These are phyloP conservation scores for Tachyglossus aculeatus DNA, from an alignment of 2,797 vertebrate species.

Conservation along the genomic window DNA sequence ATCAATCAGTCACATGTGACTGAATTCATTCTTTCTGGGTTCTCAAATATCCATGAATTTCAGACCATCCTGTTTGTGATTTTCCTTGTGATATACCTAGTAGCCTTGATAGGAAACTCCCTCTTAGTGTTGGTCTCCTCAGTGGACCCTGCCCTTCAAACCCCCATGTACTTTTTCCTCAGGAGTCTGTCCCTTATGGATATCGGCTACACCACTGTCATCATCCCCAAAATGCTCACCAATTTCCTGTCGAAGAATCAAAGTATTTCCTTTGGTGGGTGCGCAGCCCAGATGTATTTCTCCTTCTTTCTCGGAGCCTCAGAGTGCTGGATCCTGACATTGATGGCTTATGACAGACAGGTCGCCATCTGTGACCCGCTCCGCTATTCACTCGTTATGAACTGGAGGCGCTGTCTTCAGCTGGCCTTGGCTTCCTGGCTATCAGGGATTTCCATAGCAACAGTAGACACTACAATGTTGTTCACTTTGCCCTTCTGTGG, in stretches of 20 bases:
- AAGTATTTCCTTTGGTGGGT: slow-evolving; percentile 21
- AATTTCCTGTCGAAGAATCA: neutral
- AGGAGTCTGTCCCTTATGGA: slow-evolving; percentile 39
- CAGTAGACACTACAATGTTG: slow-evolving; percentile 24
- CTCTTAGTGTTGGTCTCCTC: neutral
- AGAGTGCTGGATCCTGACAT: slow-evolving; percentile 41
- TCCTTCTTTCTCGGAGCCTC: slow-evolving; percentile 41
- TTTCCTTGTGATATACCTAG: slow-evolving; percentile 37
- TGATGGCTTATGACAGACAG: slow-evolving; percentile 49
- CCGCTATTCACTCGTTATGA: slow-evolving; percentile 19
- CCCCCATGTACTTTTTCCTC: slow-evolving; percentile 42
- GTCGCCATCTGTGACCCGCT: slow-evolving; percentile 37
- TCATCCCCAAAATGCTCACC: slow-evolving; percentile 25
- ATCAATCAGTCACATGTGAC: slow-evolving; percentile 25
- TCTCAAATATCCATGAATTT: slow-evolving; percentile 27
- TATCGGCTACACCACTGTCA: slow-evolving; percentile 30
- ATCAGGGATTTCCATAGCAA: slow-evolving; percentile 36
- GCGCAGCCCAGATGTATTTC: slow-evolving; percentile 45
- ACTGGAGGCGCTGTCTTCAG: slow-evolving; percentile 18
- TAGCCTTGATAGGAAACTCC: slow-evolving; percentile 22
- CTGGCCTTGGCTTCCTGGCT: slow-evolving; percentile 9
- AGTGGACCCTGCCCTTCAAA: slow-evolving; percentile 33
- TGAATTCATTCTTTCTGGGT: slow-evolving; percentile 37
- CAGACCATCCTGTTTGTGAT: slow-evolving; percentile 9
- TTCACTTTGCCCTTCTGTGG: slow-evolving; percentile 40